Evolutionary conservation across 2,797 vertebrate species (phyloP), one percentile per base, ranked within the genome.

Genomic region (Melanogrammus aeglefinus): DNA sequence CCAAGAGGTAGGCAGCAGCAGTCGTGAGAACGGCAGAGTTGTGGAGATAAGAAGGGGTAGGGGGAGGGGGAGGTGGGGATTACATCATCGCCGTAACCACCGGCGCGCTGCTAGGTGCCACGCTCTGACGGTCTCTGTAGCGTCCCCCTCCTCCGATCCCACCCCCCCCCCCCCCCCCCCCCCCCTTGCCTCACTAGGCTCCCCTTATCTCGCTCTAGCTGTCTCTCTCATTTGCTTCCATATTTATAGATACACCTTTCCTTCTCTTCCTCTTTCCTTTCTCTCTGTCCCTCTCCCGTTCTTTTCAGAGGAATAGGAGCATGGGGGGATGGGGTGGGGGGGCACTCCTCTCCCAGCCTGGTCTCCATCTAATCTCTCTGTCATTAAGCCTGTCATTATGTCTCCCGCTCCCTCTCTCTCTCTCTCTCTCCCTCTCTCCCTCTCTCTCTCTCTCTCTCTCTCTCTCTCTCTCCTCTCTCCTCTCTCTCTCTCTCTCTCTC

Each of bases 11-110:
- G 87, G 87, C 82, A 89, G 85, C 86, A 90, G 82, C 83, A 86
- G 81, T 86, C 69, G 75, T 85, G 77, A 82, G 47, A 75, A 63
- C 57, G 6, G 57, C 57, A 63, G 57, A 8, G 57, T 24, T 63
- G 21, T n/a, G 57, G n/a, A 27, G 10, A 10, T n/a, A 9, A 73
- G 47, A 51, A 18, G 47, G 18, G 84, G 75, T 72, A 57, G 72
- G 75, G 78, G 81, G 79, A 74, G 78, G 47, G 47, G 72, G 72
- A 72, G 31, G 38, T 74, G 72, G 81, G 81, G 88, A 92, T 93
- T 90, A 92, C 92, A 88, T 92, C 91, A 92, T 87, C 44, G 87
- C 83, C 87, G 63, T 85, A 80, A 83, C 69, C 31, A 29, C 69
- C n/a, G 21, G 57, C 3, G 21, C 6, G 57, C 57, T 6, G 57